phyloP scores from a whole-genome alignment of 2,888 invertebrate species.

The Hypselothyrea guttata region DNA sequence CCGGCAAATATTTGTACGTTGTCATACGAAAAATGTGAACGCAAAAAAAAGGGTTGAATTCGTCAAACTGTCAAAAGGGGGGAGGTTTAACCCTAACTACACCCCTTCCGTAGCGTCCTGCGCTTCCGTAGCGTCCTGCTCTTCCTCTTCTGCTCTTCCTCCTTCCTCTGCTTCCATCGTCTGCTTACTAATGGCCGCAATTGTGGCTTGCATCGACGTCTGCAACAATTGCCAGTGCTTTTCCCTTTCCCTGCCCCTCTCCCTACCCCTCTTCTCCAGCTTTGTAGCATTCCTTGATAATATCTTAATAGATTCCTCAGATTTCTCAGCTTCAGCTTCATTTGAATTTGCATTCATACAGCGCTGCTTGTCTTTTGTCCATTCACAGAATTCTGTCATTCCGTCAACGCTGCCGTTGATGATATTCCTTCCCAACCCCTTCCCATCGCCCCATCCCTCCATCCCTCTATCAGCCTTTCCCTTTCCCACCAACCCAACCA shows the following conservation, averaged over 20 bases:
- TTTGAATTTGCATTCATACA: slow-evolving; percentile 61
- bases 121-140: background rate
- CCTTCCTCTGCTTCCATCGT: slow-evolving; percentile 9
- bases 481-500: background rate
- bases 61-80: slow-evolving; percentile 21
- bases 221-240: slow-evolving; percentile 66
- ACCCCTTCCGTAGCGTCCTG: background rate
- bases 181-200: slow-evolving; percentile 72
- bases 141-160: background rate
- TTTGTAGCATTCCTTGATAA: slow-evolving; percentile 52
- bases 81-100: background rate
- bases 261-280: slow-evolving; percentile 7
- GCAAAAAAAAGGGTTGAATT: slow-evolving; percentile 73
- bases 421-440: slow-evolving; percentile 1
- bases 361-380: slow-evolving; percentile 24
- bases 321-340: slow-evolving; percentile 46
- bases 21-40: slow-evolving; percentile 73
- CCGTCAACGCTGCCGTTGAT: slow-evolving; percentile 39
- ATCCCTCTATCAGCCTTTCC: background rate
- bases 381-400: slow-evolving; percentile 35
- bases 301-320: slow-evolving; percentile 73
- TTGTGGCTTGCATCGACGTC: slow-evolving; percentile 64
- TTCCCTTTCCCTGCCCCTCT: slow-evolving; percentile 52
- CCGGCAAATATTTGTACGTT: slow-evolving; percentile 79
- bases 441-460: background rate